phyloP scores from a whole-genome alignment of 2,888 invertebrate species.

The Philonicus albiceps region DNA sequence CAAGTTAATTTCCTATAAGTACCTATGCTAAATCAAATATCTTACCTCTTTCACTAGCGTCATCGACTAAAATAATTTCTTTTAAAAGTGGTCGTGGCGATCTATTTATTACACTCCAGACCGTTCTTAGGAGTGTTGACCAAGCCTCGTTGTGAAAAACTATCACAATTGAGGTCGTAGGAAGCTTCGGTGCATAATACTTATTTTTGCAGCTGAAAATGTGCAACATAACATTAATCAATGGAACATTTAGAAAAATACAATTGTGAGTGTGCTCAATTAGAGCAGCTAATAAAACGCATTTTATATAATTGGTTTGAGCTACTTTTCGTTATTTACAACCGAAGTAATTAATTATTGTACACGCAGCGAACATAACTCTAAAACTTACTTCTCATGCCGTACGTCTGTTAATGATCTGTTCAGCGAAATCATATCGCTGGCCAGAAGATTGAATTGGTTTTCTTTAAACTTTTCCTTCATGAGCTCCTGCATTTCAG shows the following conservation, averaged over 20 bases:
- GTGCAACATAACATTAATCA: background rate
- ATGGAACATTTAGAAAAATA: background rate
- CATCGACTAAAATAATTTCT: constrained; percentile 97
- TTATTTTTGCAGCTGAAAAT: constrained; percentile 78
- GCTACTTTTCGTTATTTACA: background rate
- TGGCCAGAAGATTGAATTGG: constrained; percentile 97
- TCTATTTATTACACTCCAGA: constrained; percentile 96
- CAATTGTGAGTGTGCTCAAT: background rate
- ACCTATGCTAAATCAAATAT: background rate
- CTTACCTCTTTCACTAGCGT: constrained; percentile 92
- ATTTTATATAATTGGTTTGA: background rate
- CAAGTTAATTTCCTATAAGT: background rate
- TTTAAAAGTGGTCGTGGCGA: constrained; percentile 87
- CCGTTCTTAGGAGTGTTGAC: constrained; percentile 93
- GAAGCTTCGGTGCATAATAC: constrained; percentile 78
- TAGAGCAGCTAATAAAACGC: background rate
- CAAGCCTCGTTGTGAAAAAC: constrained; percentile 99
- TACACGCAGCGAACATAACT: background rate
- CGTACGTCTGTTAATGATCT: constrained; percentile 93
- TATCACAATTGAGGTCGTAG: constrained; percentile 95
- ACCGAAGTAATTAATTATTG: background rate
- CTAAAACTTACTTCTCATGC: constrained; percentile 80
- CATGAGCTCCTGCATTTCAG: constrained; percentile 85
- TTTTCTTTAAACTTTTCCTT: constrained; percentile 97
- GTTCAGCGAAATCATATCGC: constrained; percentile 97